Base-by-base conservation (phyloP, 1,140 invertebrate genomes). In the Chironomus striatipennis region DNA sequence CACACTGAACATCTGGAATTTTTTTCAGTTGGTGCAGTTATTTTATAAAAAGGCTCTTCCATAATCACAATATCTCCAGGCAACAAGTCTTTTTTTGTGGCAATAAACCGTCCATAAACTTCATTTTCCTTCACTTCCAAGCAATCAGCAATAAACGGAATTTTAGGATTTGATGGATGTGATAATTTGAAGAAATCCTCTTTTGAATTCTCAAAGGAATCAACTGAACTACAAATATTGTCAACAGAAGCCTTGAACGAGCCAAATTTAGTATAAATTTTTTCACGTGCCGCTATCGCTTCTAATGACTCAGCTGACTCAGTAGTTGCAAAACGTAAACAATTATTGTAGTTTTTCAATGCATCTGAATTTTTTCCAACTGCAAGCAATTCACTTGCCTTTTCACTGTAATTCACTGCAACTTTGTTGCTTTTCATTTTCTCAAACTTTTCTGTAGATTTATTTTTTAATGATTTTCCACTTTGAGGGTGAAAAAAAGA, bases 51-150 rank as follows among this genome's bases (percentile, higher is more conserved):
- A 20, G 65, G 65, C 7, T 70, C 65, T 12, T 70, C 65, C 3
- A 70, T 24, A 20, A 70, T 24, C 9, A 70, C 65, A 20, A 70
- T 70, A 20, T n/a, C n/a, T 1, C 65, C 65, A 10, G 65, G 65
- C n/a, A 0, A 7, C 7, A 70, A 20, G 18, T 70, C 65, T 20
- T 70, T n/a, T 1, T n/a, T 70, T 70, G 65, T 70, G 1, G 21
- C 21, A 8, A 70, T 70, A 7, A 21, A 24, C 1, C 65, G 17
- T 21, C 65, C 65, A 70, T 70, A 70, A 3, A 10, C 18, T 10
- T 70, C 65, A 20, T 70, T 70, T 18, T 70, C 65, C n/a, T 18
- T n/a, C n/a, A 70, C 65, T 70, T 70, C 65, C 9, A 70, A 10
- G 7, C 65, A 70, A 17, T 70, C 18, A 17, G 65, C 65, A 70